These are phyloP conservation scores for Harpalus rubripes DNA, from an alignment of 2,888 invertebrate species.

Conservation along the genomic window DNA sequence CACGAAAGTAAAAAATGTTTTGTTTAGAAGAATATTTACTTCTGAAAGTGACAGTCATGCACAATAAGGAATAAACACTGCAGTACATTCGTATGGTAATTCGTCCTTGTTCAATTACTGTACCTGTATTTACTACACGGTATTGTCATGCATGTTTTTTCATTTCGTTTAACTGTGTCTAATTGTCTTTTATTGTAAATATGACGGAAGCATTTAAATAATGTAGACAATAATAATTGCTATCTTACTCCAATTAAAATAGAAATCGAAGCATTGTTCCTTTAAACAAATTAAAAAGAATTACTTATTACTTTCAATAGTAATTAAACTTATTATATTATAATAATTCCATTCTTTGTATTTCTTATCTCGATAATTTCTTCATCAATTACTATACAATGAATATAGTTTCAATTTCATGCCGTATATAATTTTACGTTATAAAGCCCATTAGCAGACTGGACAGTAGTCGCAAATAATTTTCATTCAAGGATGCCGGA, in stretches of 20 bases:
- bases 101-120: conserved; percentile 38
- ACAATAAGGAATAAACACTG: conserved; percentile 23
- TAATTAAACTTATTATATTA: background rate
- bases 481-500: conserved; percentile 20
- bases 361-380: background rate
- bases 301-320: background rate
- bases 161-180: conserved; percentile 8
- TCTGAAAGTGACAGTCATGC: conserved; percentile 28
- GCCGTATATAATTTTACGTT: background rate
- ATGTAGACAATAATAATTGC: conserved; percentile 29
- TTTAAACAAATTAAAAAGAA: conserved; percentile 1
- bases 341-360: background rate
- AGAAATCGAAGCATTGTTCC: conserved; percentile 15
- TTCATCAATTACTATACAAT: background rate
- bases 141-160: conserved; percentile 12
- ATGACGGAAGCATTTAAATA: conserved; percentile 30
- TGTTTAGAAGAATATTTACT: background rate
- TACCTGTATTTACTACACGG: background rate
- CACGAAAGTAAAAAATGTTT: too few species aligned
- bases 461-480: conserved; percentile 12
- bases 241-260: conserved; percentile 3
- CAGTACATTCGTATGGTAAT: conserved; percentile 36
- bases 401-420: conserved; percentile 18
- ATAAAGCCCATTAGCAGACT: conserved; percentile 19
- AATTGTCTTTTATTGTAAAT: conserved; percentile 1